A percentile compares a stretch with the other conserved stretches of the same genome.
Evolutionary conservation across 2,888 invertebrate genomes (phyloP).

Genomic region (Rotaria socialis): DNA sequence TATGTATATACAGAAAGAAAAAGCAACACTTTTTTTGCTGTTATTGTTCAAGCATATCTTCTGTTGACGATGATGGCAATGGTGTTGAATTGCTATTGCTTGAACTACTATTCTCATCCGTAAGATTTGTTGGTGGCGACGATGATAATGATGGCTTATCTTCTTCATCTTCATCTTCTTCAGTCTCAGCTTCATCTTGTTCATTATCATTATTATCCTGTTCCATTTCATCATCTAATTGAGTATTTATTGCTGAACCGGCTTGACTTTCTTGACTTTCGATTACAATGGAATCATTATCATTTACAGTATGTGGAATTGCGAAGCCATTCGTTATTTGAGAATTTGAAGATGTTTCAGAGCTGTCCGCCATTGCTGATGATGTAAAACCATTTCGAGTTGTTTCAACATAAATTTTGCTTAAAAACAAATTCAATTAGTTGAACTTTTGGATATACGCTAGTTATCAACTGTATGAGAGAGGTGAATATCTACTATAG

Average conservation of each 20-base stretch:
- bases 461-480: too few species aligned
- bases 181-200: not conserved
- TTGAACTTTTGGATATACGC: too few species aligned
- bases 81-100: slow-evolving; percentile 16
- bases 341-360: not conserved
- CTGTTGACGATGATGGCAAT: slow-evolving; percentile 11
- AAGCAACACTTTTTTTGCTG: not conserved
- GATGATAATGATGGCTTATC: slow-evolving; percentile 15
- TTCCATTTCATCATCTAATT: not conserved
- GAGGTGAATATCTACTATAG: too few species aligned
- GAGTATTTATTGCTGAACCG: not conserved
- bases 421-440: slow-evolving; percentile 47
- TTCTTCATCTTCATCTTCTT: not conserved
- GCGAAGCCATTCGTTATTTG: not conserved
- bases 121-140: not conserved
- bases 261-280: slow-evolving; percentile 7
- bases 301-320: not conserved
- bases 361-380: not conserved
- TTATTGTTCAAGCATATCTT: slow-evolving; percentile 28
- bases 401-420: slow-evolving; percentile 45
- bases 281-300: not conserved
- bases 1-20: not conserved
- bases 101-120: slow-evolving; percentile 17
- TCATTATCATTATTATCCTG: not conserved
- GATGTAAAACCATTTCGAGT: not conserved